Evolutionary conservation across 2,797 vertebrate species (phyloP), one percentile per base, ranked within the genome.

Genomic region (Nannoperca obscura): DNA sequence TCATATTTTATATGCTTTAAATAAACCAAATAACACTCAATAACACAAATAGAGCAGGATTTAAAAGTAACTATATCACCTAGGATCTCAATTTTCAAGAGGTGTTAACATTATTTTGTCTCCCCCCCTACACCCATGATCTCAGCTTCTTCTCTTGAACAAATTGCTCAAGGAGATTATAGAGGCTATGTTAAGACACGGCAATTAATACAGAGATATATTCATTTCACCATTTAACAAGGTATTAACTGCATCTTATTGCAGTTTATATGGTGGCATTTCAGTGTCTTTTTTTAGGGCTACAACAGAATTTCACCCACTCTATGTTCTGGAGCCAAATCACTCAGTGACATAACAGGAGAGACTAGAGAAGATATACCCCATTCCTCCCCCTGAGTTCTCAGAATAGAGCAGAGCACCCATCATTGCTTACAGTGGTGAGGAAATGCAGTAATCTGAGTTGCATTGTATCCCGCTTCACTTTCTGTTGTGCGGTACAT

Each of bases 331-430:
- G 49, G 30, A 76, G 75, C 63, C 27, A 79, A 75, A 74, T 72
- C 50, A 38, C 57, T 44, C 19, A 2, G 12, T 88, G 74, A 87
- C 81, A 86, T 88, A 91, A 81, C 75, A 61, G 74, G 70, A 50
- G 54, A n/a, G 62, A 49, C 62, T 40, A 49, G 30, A 52, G 53
- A 71, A 84, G n/a, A 77, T 53, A 19, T 69, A 61, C 74, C 54
- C 68, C 75, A 58, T 79, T 86, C 54, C 71, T 81, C 50, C 46
- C 58, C 67, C 55, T 11, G 0, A 66, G 59, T 24, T 68, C 85
- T 76, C 67, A 83, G 67, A 88, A 88, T 86, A 90, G 87, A 86
- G 69, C 73, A 68, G 57, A 76, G 44, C 60, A 65, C 38, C 38
- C 24, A 9, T 38, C 59, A 30, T 34, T 57, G 62, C 47, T 67